Conservation (phyloP, 2,113 vertebrate species). For the Pterocles gutturalis region DNA sequence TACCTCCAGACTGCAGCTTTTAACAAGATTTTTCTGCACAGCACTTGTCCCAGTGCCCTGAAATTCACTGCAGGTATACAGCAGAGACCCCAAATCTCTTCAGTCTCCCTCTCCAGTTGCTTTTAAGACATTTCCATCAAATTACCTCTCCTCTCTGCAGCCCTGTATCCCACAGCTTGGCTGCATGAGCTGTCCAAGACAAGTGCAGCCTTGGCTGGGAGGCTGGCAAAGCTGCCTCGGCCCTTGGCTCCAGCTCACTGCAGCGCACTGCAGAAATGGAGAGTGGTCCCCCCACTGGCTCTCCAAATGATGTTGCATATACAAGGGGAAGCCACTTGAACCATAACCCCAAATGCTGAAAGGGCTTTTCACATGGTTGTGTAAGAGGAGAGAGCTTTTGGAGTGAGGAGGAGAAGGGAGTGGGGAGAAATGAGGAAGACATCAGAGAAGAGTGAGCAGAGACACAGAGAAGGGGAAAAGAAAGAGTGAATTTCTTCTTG, state of each 20-base stretch:
- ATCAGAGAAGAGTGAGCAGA: background rate
- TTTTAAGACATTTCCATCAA: background rate
- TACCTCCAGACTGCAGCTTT: background rate
- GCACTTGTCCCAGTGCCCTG: background rate
- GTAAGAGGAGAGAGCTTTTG: background rate
- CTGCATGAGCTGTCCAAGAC: background rate
- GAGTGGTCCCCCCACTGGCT: background rate
- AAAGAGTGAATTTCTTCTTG: background rate
- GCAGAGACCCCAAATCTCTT: background rate
- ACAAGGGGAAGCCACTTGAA: background rate
- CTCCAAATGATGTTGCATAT: fast-evolving
- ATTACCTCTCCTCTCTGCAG: background rate
- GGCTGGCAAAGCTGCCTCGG: background rate
- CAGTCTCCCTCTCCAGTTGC: background rate
- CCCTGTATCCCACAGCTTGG: fast-evolving
- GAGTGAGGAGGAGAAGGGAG: background rate
- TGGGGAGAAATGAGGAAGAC: background rate
- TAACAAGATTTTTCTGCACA: background rate
- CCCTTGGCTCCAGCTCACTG: background rate
- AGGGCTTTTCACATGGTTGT: background rate
- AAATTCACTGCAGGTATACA: background rate
- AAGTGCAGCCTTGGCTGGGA: background rate
- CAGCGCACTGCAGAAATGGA: background rate
- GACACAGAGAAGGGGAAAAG: background rate
- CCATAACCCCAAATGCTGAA: background rate